Base-by-base conservation (phyloP, 2,797 vertebrate species). In the Hoplostethus mediterraneus region DNA sequence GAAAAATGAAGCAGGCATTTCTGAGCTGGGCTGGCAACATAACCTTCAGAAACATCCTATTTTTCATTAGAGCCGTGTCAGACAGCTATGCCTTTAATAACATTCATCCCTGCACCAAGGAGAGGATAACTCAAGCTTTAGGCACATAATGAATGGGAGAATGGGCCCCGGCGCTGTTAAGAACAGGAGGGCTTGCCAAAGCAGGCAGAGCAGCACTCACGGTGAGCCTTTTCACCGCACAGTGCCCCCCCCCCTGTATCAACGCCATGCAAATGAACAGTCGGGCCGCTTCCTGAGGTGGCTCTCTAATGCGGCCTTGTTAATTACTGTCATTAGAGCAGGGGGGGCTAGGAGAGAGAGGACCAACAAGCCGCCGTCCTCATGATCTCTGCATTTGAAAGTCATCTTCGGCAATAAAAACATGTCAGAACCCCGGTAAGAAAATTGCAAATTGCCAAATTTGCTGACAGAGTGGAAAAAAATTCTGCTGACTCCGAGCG, bases 321-420 rank as follows among this genome's bases (percentile, higher is more conserved):
- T 98, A 98, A 98, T 98, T 97, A 96, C 94, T 94, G 94, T 96
- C 95, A 95, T 99, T 97, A 98, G 91, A 94, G 94, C 93, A 2
- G 68, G 76, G 91, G 68, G 76, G 91, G 81, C 81, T 90, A 93
- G 92, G 91, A 94, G 93, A 94, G 93, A 92, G 88, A 92, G 93
- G 95, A 91, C 93, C 95, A 97, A 95, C 92, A 70, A 96, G 95
- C 93, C 95, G 95, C 95, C 93, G 87, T 94, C 94, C 95, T 97
- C 97, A 97, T 98, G 95, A 98, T 98, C 96, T 95, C 95, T 93
- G 93, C 96, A 94, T 97, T 97, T 97, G 95, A 96, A 97, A 97
- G 96, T 95, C 96, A 97, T 99, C 96, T 96, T 93, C 85, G 73
- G 92, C 93, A 87, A 97, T 98, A 96, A 98, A 97, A 97, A 95